Evolutionary conservation across 2,113 vertebrate species (phyloP), one percentile per base, ranked within the genome.

Genomic region (Otis tarda): DNA sequence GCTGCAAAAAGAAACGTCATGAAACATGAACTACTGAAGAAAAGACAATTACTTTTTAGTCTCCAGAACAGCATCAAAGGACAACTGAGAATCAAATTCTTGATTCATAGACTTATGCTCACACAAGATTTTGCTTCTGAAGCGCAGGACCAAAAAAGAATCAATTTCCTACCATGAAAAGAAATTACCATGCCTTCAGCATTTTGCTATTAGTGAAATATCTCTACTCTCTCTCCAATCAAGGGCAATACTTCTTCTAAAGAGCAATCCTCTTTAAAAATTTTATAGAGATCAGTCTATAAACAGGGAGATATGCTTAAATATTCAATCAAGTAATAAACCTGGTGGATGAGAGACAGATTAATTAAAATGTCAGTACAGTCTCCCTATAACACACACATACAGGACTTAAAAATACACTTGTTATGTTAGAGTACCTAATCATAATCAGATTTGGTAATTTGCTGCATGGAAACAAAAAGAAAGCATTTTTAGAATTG

Each of bases 401-500:
- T 63, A 78, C 31, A 39, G 68, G 61, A 50, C 68, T 87, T 69
- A 68, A 14, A 87, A 90, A 87, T 60, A 83, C 24, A 56, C 91
- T 95, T 89, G 91, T 89, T 95, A 95, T 82, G 81, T 53, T 84
- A 65, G 78, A 97, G 89, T 49, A 87, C 69, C 93, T 95, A 89
- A 94, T 95, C 94, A 94, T 97, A 97, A 97, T 97, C 94, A 91
- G 87, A 95, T 97, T 97, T 95, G 94, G 95, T 97, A 91, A 97
- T 97, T 95, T 97, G 84, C 89, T 91, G 84, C 93, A 96, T 57
- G 15, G 25, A 96, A 97, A 97, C 95, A 96, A 95, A 95, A 96
- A 95, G 91, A 53, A 96, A 96, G 96, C 93, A 95, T 95, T 96
- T 97, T 97, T 95, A 95, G 91, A 94, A 97, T 96, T 97, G 96